Evolutionary conservation across 1,140 invertebrate genomes (phyloP).

Genomic region (Tetramorium parvispinum): DNA sequence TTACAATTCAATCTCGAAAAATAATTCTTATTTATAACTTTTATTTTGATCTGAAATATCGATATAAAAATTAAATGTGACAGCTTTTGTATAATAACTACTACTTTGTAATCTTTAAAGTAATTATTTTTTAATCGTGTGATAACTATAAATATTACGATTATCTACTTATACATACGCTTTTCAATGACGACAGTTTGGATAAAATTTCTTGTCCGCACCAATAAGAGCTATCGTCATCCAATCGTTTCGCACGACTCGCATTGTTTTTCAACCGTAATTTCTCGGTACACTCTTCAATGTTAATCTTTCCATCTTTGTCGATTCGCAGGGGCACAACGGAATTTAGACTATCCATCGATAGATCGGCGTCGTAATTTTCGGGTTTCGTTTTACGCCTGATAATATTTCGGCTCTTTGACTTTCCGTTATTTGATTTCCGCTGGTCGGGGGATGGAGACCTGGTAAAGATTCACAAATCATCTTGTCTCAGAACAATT

Average conservation of each 20-base stretch:
- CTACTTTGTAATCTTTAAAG: neutral
- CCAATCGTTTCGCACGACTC: conserved; percentile 17
- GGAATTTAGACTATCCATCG: conserved; percentile 82
- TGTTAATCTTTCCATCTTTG: conserved; percentile 77
- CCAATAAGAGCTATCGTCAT: conserved; percentile 72
- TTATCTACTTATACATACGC: conserved; percentile 74
- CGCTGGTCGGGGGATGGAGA: conserved; percentile 81
- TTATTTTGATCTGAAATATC: neutral
- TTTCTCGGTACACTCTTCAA: conserved; percentile 62
- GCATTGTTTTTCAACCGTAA: neutral
- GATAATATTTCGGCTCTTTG: conserved; percentile 72
- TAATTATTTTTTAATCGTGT: neutral
- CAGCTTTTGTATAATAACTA: neutral
- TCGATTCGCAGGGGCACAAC: conserved; percentile 78
- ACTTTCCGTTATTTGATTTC: conserved; percentile 75
- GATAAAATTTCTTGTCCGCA: conserved; percentile 81
- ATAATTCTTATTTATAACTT: conserved; percentile 4
- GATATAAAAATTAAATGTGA: neutral
- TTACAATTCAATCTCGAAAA: neutral
- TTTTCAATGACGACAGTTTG: conserved; percentile 80
- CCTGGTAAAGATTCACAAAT: conserved; percentile 52
- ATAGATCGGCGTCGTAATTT: conserved; percentile 80
- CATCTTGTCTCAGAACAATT: neutral
- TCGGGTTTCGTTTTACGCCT: conserved; percentile 75
- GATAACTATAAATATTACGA: neutral